Evolutionary conservation across 1,140 invertebrate genomes (phyloP), one percentile per base, ranked within the genome.

Genomic region (Hycleus cichorii): DNA sequence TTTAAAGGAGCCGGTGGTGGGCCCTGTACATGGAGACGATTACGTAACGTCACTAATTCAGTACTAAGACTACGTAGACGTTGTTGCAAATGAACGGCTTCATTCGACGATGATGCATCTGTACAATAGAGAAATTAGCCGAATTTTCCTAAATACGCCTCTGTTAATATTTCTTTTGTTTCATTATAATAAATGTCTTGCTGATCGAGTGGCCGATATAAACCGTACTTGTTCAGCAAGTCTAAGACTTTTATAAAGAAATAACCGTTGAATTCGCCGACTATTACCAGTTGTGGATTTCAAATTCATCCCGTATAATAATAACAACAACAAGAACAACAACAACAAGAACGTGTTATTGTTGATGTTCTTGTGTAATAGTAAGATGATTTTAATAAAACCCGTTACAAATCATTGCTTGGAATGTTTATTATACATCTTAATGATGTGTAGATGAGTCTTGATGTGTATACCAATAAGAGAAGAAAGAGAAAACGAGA

Each of bases 41-140:
- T 93, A 57, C 91, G 81, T 67, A 94, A 81, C 46, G 91, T 93
- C 65, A 93, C 89, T 77, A 95, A 76, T 77, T 93, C 91, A 45
- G 89, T 91, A 76, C 89, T 91, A 58, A 95, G 80, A 74, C 88
- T 92, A 62, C 90, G 87, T 61, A 95, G 79, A 53, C 90, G 83
- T 71, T 93, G 90, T 77, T 95, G 90, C 64, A 93, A 78, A 71
- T 93, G 90, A 64, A 92, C 91, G 43, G 91, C 91, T 55, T 95
- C 91, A 78, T 92, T 93, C 64, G 90, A 92, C 42, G 90, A 93
- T 59, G 90, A 92, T 60, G 90, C 90, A 89, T 93, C 91, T 94
- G 80, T 6, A 81, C 83, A 57, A 1, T 11, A 47, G 32, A 32
- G 3, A 44, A 3, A 11, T 52, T 27, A 44, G 43, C 27, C 25